Evolutionary conservation across 92 coral and sea anemone genomes (phyloP).

Genomic region (Bergia puertoricense): DNA sequence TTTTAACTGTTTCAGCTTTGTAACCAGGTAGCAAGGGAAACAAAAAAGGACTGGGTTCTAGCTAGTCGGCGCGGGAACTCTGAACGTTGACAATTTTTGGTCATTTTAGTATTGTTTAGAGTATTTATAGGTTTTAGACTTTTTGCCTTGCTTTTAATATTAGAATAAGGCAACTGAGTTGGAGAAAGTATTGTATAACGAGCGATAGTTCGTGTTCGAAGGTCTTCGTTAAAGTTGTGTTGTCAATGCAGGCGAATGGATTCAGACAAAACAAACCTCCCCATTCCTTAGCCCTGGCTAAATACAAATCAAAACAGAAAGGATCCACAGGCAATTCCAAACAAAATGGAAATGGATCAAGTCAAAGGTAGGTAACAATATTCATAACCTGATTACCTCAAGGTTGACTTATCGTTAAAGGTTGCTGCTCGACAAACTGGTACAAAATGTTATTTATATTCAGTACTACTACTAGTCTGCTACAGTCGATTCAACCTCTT

Average conservation of each 20-base stretch:
- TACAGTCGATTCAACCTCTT: no score
- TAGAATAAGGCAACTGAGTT: background rate
- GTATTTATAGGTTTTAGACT: background rate
- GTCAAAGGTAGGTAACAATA: constrained; percentile 16
- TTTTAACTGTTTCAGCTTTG: background rate
- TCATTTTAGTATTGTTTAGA: background rate
- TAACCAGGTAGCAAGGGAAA: background rate
- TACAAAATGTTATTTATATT: no score
- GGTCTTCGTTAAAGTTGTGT: background rate
- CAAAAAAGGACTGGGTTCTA: background rate
- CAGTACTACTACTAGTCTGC: no score
- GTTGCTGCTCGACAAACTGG: no score
- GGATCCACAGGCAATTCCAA: constrained; percentile 1
- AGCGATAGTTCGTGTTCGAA: background rate
- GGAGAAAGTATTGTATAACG: background rate
- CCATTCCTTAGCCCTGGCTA: background rate
- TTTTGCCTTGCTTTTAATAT: background rate
- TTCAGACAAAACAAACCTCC: background rate
- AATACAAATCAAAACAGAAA: constrained; percentile 24
- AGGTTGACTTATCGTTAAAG: no score
- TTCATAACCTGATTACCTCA: no score
- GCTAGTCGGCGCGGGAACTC: background rate
- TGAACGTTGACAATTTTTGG: background rate
- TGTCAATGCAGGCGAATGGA: constrained; percentile 33
- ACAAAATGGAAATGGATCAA: constrained; percentile 20